A percentile compares a stretch with the other conserved stretches of the same genome.
phyloP scores from a whole-genome alignment of 1,140 invertebrate genomes.

The Drosophila navojoa region DNA sequence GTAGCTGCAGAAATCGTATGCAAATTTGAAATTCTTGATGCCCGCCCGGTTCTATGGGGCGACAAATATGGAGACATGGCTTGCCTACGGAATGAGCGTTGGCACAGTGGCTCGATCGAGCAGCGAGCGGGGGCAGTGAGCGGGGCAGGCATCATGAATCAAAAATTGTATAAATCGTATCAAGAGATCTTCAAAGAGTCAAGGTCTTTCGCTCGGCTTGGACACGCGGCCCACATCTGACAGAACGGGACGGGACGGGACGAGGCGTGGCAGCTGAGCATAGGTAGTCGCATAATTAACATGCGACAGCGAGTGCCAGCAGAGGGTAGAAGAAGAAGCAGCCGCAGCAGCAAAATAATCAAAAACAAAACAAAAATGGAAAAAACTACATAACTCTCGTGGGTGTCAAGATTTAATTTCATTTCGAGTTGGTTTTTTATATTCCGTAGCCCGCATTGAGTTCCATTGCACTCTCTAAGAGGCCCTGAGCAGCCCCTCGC shows the following conservation, averaged over 20 bases:
- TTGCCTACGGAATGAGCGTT: slow-evolving; percentile 67
- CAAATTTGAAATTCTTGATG: slow-evolving; percentile 68
- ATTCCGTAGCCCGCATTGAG: slow-evolving; percentile 28
- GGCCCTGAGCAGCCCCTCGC: slow-evolving; percentile 13
- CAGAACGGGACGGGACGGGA: slow-evolving; percentile 9
- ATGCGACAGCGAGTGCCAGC: slow-evolving; percentile 72
- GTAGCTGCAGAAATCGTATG: slow-evolving; percentile 66
- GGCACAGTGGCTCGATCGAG: neutral
- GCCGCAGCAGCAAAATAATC: slow-evolving; percentile 26
- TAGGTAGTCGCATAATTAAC: slow-evolving; percentile 68
- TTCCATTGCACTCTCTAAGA: slow-evolving; percentile 49
- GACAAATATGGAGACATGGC: slow-evolving; percentile 68
- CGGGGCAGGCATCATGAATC: slow-evolving; percentile 67
- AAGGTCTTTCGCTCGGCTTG: slow-evolving; percentile 63
- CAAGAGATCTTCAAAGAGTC: slow-evolving; percentile 76
- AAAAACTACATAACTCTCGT: slow-evolving; percentile 41
- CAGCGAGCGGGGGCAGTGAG: neutral
- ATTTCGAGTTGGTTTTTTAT: slow-evolving; percentile 22
- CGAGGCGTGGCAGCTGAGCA: slow-evolving; percentile 30
- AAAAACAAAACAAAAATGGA: slow-evolving; percentile 12
- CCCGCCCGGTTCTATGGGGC: slow-evolving; percentile 16
- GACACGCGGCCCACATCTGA: slow-evolving; percentile 71
- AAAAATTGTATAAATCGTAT: slow-evolving; percentile 80
- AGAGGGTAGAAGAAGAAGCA: slow-evolving; percentile 30
- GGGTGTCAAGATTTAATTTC: slow-evolving; percentile 56